Evolutionary conservation across 2,888 invertebrate species (phyloP), one percentile per base, ranked within the genome.

Genomic region (Euzophera pinguis): DNA sequence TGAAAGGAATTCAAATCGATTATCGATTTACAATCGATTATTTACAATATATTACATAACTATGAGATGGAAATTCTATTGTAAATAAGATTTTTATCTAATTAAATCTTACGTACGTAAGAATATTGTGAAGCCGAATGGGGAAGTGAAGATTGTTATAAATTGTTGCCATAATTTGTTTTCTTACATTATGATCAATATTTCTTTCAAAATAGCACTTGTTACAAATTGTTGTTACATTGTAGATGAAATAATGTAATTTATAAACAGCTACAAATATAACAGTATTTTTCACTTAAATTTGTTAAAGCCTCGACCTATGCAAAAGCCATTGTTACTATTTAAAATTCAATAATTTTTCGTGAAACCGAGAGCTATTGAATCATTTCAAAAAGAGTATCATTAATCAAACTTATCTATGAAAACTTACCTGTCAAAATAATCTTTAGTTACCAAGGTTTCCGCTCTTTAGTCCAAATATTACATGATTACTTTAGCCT

Each of bases 401-500:
- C 51, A 51, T 51, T 27, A 45, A 51, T 51, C 43, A 51, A 1
- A 42, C 22, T 42, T 34, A 51, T 41, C 10, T 48, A 29, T 32
- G 12, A 50, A 50, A 50, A 22, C 13, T 22, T 10, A 2, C 1
- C 13, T 41, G 32, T 47, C 52, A 53, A 55, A 52, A 53, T 48
- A 50, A 39, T 55, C 55, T 56, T 53, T 51, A 52, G 52, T 69
- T 77, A 83, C 68, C 79, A 84, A 87, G 82, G 85, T 75, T 80
- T 78, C 69, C 71, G 75, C 70, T 71, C 64, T 65, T 69, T 69
- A 65, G 65, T 71, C 72, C 71, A 70, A 77, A 78, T 75, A 76
- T 83, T 82, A 76, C 78, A 69, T 87, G 87, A 88, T 86, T 81
- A 71, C 72, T 80, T 73, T 71, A 82, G 78, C 84, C 80, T 81